These are phyloP conservation scores for Saturnia japonica DNA, from an alignment of 2,888 invertebrate species.

Conservation along the genomic window DNA sequence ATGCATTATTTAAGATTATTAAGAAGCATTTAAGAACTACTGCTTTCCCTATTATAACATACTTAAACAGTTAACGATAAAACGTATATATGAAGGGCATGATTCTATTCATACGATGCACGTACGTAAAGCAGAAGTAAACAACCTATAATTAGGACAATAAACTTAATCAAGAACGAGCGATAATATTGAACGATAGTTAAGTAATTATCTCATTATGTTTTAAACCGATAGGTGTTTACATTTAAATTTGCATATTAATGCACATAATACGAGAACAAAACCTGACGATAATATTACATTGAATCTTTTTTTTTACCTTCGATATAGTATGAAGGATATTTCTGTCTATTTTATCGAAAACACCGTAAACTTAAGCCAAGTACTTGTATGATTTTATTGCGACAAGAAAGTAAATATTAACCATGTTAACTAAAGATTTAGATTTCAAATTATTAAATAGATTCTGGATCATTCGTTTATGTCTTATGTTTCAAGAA, in stretches of 20 bases:
- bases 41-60: neutral
- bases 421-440: neutral
- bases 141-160: slow-evolving; percentile 74
- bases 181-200: slow-evolving; percentile 63
- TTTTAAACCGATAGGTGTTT: slow-evolving; percentile 57
- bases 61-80: slow-evolving; percentile 16
- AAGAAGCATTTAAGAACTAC: no score
- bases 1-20: no score
- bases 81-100: slow-evolving; percentile 46
- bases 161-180: slow-evolving; percentile 74
- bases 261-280: slow-evolving; percentile 45
- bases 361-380: neutral
- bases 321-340: slow-evolving; percentile 38
- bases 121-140: slow-evolving; percentile 55
- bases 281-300: slow-evolving; percentile 35
- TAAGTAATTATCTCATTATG: slow-evolving; percentile 69
- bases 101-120: slow-evolving; percentile 48
- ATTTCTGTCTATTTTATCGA: neutral
- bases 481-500: neutral
- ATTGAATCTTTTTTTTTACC: slow-evolving; percentile 37
- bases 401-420: neutral
- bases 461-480: neutral
- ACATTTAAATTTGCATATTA: slow-evolving; percentile 58
- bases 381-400: neutral
- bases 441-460: neutral